Conservation (phyloP, 2,888 invertebrate genomes). For the Platycheirus rosarum region DNA sequence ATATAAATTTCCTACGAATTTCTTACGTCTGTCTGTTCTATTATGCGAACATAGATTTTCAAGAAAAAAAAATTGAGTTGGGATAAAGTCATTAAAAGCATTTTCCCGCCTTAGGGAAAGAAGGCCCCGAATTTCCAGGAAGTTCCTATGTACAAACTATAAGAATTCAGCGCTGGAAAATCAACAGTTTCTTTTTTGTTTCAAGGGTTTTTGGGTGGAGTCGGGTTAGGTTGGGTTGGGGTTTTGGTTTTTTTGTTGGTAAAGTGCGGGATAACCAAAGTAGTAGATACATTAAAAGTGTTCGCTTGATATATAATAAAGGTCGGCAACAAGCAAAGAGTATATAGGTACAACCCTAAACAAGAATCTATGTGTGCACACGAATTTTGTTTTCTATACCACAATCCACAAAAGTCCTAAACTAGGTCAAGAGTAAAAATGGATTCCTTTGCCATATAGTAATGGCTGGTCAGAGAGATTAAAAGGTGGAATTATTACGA, state of each 20-base stretch:
- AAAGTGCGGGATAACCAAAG: background rate
- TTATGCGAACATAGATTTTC: background rate
- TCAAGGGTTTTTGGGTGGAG: background rate
- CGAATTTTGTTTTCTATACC: no score
- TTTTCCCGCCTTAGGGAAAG: background rate
- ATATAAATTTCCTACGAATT: no score
- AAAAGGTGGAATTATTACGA: slow-evolving; percentile 43
- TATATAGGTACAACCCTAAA: no score
- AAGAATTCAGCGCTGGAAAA: background rate
- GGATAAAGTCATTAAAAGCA: slow-evolving; percentile 20
- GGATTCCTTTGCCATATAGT: slow-evolving; percentile 35
- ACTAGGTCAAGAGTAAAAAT: slow-evolving; percentile 66
- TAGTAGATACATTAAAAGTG: background rate
- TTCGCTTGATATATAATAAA: background rate
- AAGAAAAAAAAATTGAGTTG: background rate
- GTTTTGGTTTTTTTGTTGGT: background rate
- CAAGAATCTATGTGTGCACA: no score
- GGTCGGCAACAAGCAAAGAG: slow-evolving; percentile 1
- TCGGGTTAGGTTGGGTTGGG: background rate
- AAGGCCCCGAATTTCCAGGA: background rate
- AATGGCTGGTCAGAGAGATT: slow-evolving; percentile 40
- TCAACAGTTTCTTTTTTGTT: slow-evolving; percentile 9
- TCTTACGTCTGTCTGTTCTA: no score
- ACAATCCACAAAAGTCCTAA: slow-evolving; percentile 12
- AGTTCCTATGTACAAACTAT: no score